These are phyloP conservation scores for Macaca fascicularis DNA, from an alignment of 2,113 vertebrate genomes.

Conservation along the genomic window DNA sequence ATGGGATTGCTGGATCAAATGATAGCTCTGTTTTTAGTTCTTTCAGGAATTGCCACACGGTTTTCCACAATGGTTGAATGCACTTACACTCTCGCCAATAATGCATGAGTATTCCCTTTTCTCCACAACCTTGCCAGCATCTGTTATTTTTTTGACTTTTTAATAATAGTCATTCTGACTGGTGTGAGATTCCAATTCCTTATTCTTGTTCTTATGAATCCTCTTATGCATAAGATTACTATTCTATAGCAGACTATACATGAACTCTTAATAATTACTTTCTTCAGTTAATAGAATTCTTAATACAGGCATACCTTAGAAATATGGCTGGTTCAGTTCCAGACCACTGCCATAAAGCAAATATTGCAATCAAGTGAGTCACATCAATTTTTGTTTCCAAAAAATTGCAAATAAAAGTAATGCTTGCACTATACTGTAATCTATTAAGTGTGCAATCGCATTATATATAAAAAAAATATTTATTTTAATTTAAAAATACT, in stretches of 20 bases:
- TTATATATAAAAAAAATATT: not conserved
- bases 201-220: not conserved
- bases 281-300: not conserved
- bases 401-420: not conserved
- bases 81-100: too few relatives aligned
- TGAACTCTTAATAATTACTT: conserved; percentile 4
- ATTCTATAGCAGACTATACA: not conserved
- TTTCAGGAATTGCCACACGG: too few relatives aligned
- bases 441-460: not conserved
- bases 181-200: too few relatives aligned
- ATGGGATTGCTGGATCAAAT: too few relatives aligned
- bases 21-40: too few relatives aligned
- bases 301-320: not conserved
- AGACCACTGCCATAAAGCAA: not conserved
- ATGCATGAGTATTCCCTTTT: too few relatives aligned
- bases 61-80: too few relatives aligned
- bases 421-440: not conserved
- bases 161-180: too few relatives aligned
- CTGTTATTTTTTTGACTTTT: too few relatives aligned
- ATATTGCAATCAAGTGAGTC: not conserved
- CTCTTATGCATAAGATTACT: not conserved
- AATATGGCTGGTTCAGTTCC: not conserved
- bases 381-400: not conserved
- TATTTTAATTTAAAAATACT: not conserved
- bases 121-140: too few relatives aligned